phyloP scores from a whole-genome alignment of 2,797 vertebrate genomes.

The Leptodactylus fallax region DNA sequence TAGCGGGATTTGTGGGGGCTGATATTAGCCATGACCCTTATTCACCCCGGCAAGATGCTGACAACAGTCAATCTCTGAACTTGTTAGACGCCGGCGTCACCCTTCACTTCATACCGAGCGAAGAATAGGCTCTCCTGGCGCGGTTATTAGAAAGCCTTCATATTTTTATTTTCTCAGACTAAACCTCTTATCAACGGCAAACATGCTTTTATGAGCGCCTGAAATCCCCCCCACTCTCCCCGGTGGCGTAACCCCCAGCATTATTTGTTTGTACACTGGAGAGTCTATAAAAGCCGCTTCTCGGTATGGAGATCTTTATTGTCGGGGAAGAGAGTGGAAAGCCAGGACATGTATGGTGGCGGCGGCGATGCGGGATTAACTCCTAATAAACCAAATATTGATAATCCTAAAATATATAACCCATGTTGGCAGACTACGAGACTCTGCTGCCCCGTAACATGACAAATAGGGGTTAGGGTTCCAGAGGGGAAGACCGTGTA shows the following conservation, averaged over 20 bases:
- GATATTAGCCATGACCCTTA: conserved; percentile 21
- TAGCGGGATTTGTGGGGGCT: neutral
- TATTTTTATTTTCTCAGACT: conserved; percentile 34
- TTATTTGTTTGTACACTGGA: conserved; percentile 22
- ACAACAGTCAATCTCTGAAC: conserved; percentile 32
- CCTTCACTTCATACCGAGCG: neutral
- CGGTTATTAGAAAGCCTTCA: conserved; percentile 43
- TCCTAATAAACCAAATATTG: neutral
- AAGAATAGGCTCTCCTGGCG: neutral
- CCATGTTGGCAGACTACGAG: neutral
- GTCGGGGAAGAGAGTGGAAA: neutral
- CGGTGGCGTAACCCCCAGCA: conserved; percentile 24
- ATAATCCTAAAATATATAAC: neutral
- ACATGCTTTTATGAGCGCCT: conserved; percentile 46
- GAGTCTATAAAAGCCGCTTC: conserved; percentile 33
- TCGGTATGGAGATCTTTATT: conserved; percentile 37
- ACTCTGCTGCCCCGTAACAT: neutral
- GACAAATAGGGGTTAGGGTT: neutral
- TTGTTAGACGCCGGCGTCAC: conserved; percentile 1
- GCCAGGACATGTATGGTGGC: neutral
- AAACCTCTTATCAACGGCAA: conserved; percentile 57
- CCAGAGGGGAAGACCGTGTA: no score
- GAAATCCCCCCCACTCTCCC: conserved; percentile 5
- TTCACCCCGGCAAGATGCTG: neutral
- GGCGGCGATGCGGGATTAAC: neutral